Conservation (phyloP, 2,113 vertebrate genomes). For the Raja brachyura region DNA sequence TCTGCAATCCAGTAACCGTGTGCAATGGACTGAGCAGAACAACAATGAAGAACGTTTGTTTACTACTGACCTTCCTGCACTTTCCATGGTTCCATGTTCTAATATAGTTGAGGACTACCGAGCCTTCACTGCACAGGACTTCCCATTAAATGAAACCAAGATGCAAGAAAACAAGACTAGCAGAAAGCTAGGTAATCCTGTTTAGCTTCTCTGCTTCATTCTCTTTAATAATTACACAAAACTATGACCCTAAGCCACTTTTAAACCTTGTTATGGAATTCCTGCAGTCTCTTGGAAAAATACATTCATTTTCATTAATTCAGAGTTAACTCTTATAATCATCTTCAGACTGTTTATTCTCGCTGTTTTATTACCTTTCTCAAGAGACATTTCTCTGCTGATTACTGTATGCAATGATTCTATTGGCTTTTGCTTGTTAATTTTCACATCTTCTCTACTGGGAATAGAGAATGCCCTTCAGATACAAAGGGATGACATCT, state of each 20-base stretch:
- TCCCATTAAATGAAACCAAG: slow-evolving; percentile 35
- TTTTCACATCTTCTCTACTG: background rate
- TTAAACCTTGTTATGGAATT: background rate
- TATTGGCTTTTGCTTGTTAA: slow-evolving; percentile 8
- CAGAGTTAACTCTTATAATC: slow-evolving; percentile 3
- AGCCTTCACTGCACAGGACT: slow-evolving; percentile 33
- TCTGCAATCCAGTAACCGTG: slow-evolving; percentile 19
- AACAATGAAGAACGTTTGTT: slow-evolving; percentile 21
- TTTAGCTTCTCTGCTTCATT: slow-evolving; percentile 34
- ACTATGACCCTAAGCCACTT: slow-evolving; percentile 18
- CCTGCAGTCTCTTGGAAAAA: slow-evolving; percentile 16
- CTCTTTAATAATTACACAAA: slow-evolving; percentile 5
- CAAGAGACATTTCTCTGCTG: background rate
- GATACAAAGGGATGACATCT: background rate
- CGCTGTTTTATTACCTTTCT: background rate
- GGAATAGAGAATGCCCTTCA: background rate
- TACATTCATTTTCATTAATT: slow-evolving; percentile 24
- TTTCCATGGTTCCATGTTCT: slow-evolving; percentile 17
- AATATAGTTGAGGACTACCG: slow-evolving; percentile 29
- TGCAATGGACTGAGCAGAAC: slow-evolving; percentile 26
- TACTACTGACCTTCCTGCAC: slow-evolving; percentile 17
- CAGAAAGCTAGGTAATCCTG: slow-evolving; percentile 37
- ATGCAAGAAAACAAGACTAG: slow-evolving; percentile 38
- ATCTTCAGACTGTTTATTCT: slow-evolving; percentile 17
- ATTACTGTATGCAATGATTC: background rate